Evolutionary conservation across 2,797 vertebrate genomes (phyloP).

Genomic region (Myotis vivesi): DNA sequence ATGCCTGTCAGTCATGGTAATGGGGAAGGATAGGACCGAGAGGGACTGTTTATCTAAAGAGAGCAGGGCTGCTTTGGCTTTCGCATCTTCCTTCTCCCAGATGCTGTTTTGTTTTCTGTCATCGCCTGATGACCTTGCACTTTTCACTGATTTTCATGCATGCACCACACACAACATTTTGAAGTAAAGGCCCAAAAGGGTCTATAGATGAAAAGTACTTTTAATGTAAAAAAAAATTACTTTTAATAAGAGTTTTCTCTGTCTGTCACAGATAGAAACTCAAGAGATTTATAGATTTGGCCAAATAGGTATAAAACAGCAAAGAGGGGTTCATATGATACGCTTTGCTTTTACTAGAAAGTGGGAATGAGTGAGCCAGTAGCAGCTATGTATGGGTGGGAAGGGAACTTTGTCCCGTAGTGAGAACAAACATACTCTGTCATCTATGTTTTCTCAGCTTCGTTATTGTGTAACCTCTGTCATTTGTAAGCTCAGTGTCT

Average conservation of each 20-base stretch:
- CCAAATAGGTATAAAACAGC: not conserved
- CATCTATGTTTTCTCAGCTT: not conserved
- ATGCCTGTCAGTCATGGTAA: conserved; percentile 42
- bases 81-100: not conserved
- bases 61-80: not conserved
- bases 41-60: conserved; percentile 44
- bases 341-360: not conserved
- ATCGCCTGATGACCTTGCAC: conserved; percentile 26
- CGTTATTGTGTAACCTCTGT: not conserved
- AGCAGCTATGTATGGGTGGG: not conserved
- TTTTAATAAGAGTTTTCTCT: conserved; percentile 32
- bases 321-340: not conserved
- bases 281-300: not conserved
- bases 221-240: not conserved
- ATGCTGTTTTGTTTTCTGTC: conserved; percentile 33
- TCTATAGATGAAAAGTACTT: conserved; percentile 19
- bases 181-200: not conserved
- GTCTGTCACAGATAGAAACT: not conserved
- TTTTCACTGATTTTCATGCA: conserved; percentile 38
- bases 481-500: not conserved
- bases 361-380: not conserved
- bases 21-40: not conserved
- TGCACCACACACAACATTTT: not conserved
- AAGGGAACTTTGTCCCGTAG: not conserved
- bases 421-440: not conserved